phyloP scores from a whole-genome alignment of 2,113 vertebrate species.

The Anas platyrhynchos region DNA sequence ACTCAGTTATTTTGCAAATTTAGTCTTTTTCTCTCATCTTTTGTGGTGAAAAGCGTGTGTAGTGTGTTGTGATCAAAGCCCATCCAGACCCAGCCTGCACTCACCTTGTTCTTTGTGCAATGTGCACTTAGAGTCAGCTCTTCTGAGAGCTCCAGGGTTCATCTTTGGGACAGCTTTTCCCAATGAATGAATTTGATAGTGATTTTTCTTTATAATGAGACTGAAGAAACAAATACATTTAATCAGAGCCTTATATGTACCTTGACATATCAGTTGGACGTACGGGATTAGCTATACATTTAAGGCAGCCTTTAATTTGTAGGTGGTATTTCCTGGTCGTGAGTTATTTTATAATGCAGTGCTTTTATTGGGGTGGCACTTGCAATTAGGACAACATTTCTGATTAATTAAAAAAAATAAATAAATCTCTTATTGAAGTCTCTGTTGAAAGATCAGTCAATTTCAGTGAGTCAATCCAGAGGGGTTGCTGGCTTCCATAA shows the following conservation, averaged over 20 bases:
- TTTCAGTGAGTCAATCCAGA: fast-evolving
- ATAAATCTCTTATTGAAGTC: fast-evolving
- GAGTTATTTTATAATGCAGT: neutral
- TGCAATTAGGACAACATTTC: neutral
- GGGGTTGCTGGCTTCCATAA: neutral
- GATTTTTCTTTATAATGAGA: neutral
- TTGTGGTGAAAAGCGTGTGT: neutral
- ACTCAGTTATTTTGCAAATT: neutral
- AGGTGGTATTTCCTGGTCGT: neutral
- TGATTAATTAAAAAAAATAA: neutral
- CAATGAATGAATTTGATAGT: neutral
- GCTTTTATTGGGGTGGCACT: neutral
- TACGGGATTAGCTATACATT: neutral
- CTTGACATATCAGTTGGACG: neutral
- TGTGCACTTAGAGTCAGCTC: neutral
- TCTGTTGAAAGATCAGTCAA: neutral
- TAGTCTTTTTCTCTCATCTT: neutral
- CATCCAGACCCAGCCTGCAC: neutral
- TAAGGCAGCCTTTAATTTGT: neutral
- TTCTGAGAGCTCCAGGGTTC: neutral
- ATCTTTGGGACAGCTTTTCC: neutral
- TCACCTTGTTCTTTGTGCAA: neutral
- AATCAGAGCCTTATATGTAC: neutral
- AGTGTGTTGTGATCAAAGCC: neutral
- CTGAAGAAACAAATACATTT: neutral